Base-by-base conservation (phyloP, 2,888 invertebrate species). In the Arctia plantaginis region DNA sequence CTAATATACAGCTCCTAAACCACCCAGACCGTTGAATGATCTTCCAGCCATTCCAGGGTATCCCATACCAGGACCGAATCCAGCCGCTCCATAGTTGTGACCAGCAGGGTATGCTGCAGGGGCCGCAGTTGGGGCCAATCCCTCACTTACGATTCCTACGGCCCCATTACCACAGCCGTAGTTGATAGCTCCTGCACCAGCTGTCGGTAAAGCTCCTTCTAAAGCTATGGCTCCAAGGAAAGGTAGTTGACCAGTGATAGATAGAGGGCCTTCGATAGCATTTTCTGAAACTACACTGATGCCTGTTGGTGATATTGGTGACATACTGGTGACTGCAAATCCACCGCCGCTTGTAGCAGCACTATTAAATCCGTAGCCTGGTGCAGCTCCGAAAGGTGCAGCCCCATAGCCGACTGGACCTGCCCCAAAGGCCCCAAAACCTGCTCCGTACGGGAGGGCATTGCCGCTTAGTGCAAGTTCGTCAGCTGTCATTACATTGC, bases 91-190 rank as follows among this genome's bases (percentile, higher is more conserved):
- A 71, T 78, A 78, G 3, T 72, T 67, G 0, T 47, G 66, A 15
- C 69, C 72, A 27, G 80, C 69, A 64, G 80, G 65, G 41, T 76
- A 76, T 51, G 67, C 70, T 18, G 55, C 66, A 62, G 72, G 72
- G 44, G 23, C 62, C 7, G 23, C 68, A 33, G 75, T 77, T 59
- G 82, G 75, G 0, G 81, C 81, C 0, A 83, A 15, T 0, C 75
- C 75, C 67, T 89, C 87, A 13, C 83, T 83, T 0, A 87, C 75
- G n/a, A 91, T 90, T 12, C 84, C 90, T 0, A 91, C 80, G 68
- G 83, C 85, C 0, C 90, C 91, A 44, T 79, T 86, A 0, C 91
- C 92, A 73, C 90, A 90, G 4, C 89, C 87, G 51, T 91, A 92
- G 18, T 88, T 81, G 0, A 90, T 89, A 0, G 85, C 80, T 33